Percentiles rank a stretch among this genome's conserved stretches.
phyloP scores from a whole-genome alignment of 2,888 invertebrate genomes.

The Leptarthrus brevirostris region DNA sequence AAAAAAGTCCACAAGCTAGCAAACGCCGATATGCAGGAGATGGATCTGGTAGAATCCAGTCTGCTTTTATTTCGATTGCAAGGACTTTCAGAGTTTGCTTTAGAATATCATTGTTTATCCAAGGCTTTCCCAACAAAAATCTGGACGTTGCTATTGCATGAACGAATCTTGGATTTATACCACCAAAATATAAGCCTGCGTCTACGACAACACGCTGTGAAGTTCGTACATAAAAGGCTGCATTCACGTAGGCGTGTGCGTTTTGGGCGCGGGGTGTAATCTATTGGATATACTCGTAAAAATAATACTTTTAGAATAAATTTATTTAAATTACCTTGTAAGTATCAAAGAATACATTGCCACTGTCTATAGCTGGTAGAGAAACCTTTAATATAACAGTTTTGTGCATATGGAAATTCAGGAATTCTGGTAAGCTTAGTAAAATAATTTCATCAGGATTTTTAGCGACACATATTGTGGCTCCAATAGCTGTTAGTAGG shows the following conservation, averaged over 20 bases:
- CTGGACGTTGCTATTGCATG: constrained; percentile 69
- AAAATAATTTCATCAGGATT: background rate
- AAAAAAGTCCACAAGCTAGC: constrained; percentile 77
- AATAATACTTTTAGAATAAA: background rate
- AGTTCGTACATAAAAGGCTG: constrained; percentile 72
- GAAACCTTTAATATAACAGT: constrained; percentile 73
- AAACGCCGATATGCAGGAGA: constrained; percentile 74
- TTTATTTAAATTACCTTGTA: constrained; percentile 55
- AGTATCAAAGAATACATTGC: constrained; percentile 68
- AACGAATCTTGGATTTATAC: constrained; percentile 68
- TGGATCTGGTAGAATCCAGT: constrained; percentile 73
- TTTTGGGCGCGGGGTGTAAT: constrained; percentile 75
- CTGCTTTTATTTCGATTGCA: constrained; percentile 72
- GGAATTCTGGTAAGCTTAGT: constrained; percentile 65
- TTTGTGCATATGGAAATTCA: constrained; percentile 71
- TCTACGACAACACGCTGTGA: constrained; percentile 62
- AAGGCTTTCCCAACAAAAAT: constrained; percentile 67
- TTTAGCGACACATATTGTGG: constrained; percentile 64
- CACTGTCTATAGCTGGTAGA: constrained; percentile 65
- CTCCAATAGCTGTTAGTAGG: constrained; percentile 58
- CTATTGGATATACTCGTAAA: background rate
- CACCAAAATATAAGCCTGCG: constrained; percentile 73
- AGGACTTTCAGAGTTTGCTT: constrained; percentile 69
- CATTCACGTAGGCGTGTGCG: constrained; percentile 78
- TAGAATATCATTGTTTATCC: constrained; percentile 66